Evolutionary conservation across 2,797 vertebrate species (phyloP).

Genomic region (Salarias fasciatus): DNA sequence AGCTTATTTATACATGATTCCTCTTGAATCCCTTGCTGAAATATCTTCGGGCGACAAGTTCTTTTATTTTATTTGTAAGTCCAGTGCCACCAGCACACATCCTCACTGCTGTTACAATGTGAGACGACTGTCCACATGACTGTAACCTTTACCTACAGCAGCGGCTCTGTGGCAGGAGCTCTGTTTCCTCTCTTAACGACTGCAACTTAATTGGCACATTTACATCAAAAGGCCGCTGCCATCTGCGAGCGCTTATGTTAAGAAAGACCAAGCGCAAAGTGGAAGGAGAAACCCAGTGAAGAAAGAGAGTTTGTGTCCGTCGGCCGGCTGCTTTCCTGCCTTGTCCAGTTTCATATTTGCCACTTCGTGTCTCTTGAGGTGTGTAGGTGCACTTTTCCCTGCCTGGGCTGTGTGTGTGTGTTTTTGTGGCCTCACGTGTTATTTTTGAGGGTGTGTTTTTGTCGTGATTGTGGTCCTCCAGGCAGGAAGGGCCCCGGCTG

Average conservation of each 20-base stretch:
- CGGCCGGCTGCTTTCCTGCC: conserved; percentile 51
- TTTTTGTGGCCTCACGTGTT: conserved; percentile 43
- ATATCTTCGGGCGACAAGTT: no score
- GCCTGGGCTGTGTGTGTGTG: no score
- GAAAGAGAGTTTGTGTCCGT: conserved; percentile 32
- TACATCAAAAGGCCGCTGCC: conserved; percentile 45
- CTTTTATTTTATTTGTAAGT: no score
- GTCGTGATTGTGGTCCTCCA: conserved; percentile 70
- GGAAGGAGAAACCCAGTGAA: conserved; percentile 12
- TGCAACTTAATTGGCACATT: conserved; percentile 38
- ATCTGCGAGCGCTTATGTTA: conserved; percentile 61
- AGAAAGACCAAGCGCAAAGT: conserved; percentile 1
- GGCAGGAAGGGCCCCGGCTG: conserved; percentile 74
- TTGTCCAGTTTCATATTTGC: conserved; percentile 55
- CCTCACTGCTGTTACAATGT: neutral
- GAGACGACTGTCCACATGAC: conserved; percentile 10
- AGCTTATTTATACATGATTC: no score
- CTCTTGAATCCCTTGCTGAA: no score
- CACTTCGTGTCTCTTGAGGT: conserved; percentile 24
- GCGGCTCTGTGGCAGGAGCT: neutral
- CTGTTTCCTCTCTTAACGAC: conserved; percentile 49
- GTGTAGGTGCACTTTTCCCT: neutral
- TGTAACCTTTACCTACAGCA: conserved; percentile 25
- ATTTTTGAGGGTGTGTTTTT: conserved; percentile 71
- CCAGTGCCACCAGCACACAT: no score